Evolutionary conservation across 2,113 vertebrate species (phyloP).

Genomic region (Aegotheles bennettii): DNA sequence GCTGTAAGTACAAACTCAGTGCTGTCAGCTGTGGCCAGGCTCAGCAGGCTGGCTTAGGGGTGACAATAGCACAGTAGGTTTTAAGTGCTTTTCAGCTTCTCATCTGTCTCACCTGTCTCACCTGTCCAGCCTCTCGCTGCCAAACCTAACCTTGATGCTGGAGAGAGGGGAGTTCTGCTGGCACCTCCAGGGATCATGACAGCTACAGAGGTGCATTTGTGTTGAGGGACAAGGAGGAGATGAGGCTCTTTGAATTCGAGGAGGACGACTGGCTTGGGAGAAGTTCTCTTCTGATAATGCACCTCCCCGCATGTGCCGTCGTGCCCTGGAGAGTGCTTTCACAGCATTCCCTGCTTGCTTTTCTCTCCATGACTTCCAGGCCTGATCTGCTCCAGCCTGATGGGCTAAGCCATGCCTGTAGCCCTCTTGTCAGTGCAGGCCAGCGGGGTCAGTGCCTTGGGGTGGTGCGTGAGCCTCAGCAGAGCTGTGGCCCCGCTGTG

Average conservation of each 20-base stretch:
- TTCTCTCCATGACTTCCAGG: background rate
- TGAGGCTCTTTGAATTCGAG: background rate
- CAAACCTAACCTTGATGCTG: background rate
- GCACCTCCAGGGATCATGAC: fast-evolving
- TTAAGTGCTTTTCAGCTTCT: background rate
- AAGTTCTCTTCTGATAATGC: background rate
- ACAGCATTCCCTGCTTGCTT: background rate
- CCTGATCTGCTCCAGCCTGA: background rate
- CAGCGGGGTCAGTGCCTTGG: background rate
- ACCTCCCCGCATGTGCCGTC: fast-evolving
- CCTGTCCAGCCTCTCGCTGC: background rate
- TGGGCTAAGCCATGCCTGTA: background rate
- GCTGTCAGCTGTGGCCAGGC: background rate
- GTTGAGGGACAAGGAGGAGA: background rate
- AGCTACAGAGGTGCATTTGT: background rate
- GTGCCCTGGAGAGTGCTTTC: background rate
- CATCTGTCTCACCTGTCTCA: no score
- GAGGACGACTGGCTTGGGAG: background rate
- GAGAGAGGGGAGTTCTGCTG: background rate
- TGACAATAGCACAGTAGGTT: background rate
- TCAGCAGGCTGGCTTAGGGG: background rate
- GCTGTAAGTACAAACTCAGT: background rate
- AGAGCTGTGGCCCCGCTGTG: fast-evolving
- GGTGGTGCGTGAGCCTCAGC: background rate
- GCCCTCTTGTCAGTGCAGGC: background rate